A percentile compares a stretch with the other conserved stretches of the same genome.
phyloP scores from a whole-genome alignment of 1,140 invertebrate species.

The Temnothorax curvispinosus region DNA sequence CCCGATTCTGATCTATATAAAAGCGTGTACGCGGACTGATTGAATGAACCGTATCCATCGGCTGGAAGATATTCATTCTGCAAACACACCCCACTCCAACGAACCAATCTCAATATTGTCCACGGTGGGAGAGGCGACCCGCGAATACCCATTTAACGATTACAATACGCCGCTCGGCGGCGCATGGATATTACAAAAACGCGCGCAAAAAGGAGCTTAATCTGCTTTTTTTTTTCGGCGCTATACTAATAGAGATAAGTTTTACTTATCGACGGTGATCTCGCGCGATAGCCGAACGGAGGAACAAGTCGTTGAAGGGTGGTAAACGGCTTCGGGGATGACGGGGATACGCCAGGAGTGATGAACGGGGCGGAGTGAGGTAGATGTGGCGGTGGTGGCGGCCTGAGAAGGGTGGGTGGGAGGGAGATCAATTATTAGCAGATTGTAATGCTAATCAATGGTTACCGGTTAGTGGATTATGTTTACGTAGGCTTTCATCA shows the following conservation, averaged over 20 bases:
- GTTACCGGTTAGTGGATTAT: constrained; percentile 82
- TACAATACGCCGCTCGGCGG: constrained; percentile 57
- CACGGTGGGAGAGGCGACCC: constrained; percentile 59
- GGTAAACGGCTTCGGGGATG: neutral
- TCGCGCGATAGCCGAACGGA: constrained; percentile 6
- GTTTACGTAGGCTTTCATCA: constrained; percentile 84
- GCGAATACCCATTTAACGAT: constrained; percentile 76
- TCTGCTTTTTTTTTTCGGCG: constrained; percentile 12
- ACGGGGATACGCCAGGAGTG: neutral
- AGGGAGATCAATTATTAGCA: constrained; percentile 80
- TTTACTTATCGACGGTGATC: constrained; percentile 2
- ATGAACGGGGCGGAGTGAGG: neutral
- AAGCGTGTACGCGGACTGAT: constrained; percentile 78
- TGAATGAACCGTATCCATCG: constrained; percentile 80
- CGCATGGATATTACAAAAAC: constrained; percentile 59
- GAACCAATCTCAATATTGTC: constrained; percentile 57
- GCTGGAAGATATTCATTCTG: constrained; percentile 81
- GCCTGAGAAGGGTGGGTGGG: neutral
- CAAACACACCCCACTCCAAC: constrained; percentile 78
- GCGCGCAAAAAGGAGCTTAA: constrained; percentile 57
- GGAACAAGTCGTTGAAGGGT: constrained; percentile 17
- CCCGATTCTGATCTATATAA: constrained; percentile 81
- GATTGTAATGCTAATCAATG: constrained; percentile 85
- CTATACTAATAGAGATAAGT: constrained; percentile 20
- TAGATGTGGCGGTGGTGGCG: neutral